phyloP scores from a whole-genome alignment of 2,113 vertebrate genomes.

The Puffinus mauretanicus region DNA sequence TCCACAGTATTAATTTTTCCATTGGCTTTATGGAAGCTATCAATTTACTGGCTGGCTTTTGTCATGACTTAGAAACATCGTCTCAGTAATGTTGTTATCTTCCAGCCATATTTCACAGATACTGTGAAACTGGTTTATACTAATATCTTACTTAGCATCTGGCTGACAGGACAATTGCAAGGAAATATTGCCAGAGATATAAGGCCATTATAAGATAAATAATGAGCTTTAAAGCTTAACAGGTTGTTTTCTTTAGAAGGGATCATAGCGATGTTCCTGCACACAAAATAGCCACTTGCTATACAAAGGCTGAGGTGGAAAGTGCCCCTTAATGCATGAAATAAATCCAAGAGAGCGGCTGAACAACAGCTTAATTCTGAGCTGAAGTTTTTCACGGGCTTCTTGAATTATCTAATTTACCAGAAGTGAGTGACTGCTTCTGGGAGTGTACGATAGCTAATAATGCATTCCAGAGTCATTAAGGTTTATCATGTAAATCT shows the following conservation, averaged over 20 bases:
- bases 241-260: slow-evolving; percentile 14
- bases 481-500: slow-evolving; percentile 48
- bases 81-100: slow-evolving; percentile 26
- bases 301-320: not conserved
- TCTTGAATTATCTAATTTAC: slow-evolving; percentile 41
- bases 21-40: not conserved
- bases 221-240: slow-evolving; percentile 35
- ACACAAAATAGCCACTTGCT: not conserved
- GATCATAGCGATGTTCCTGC: not conserved
- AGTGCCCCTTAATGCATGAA: not conserved
- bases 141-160: slow-evolving; percentile 42
- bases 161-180: slow-evolving; percentile 28
- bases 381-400: not conserved
- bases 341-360: slow-evolving; percentile 10
- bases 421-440: slow-evolving; percentile 32
- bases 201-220: slow-evolving; percentile 16
- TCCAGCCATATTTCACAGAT: slow-evolving; percentile 35
- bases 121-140: not conserved
- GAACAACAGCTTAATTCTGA: not conserved
- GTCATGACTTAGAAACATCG: slow-evolving; percentile 17
- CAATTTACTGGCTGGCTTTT: slow-evolving; percentile 3
- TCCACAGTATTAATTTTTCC: not conserved
- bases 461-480: slow-evolving; percentile 17
- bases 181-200: slow-evolving; percentile 33
- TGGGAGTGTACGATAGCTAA: not conserved